These are phyloP conservation scores for Scyliorhinus canicula DNA, from an alignment of 2,797 vertebrate species.

Conservation along the genomic window DNA sequence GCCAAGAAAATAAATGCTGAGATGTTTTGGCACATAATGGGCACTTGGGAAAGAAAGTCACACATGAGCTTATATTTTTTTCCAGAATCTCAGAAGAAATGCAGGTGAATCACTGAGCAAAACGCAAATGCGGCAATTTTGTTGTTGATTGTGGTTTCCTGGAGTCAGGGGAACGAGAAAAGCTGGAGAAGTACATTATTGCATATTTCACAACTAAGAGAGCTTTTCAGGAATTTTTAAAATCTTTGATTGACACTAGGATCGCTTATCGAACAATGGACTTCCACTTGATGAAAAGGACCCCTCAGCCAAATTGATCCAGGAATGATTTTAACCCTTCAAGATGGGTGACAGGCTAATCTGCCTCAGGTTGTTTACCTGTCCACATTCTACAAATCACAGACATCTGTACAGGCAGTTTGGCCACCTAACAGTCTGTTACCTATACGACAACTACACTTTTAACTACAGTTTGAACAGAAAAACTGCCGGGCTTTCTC, in stretches of 20 bases:
- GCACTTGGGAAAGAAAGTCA: background rate
- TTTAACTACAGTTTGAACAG: background rate
- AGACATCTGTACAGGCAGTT: background rate
- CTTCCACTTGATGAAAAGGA: background rate
- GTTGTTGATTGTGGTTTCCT: background rate
- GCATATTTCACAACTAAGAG: background rate
- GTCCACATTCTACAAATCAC: background rate
- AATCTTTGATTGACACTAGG: background rate
- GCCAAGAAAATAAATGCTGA: background rate
- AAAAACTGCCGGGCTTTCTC: background rate
- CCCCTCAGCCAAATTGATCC: background rate
- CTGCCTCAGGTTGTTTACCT: background rate
- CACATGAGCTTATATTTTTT: background rate
- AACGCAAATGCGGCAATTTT: background rate
- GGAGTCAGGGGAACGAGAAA: background rate
- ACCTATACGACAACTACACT: background rate
- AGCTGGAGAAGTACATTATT: background rate
- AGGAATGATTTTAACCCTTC: background rate
- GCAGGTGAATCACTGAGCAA: background rate
- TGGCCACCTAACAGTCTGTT: background rate
- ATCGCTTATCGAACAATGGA: background rate
- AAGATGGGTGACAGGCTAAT: background rate
- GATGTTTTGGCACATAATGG: background rate
- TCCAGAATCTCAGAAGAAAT: background rate
- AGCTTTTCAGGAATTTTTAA: background rate